Evolutionary conservation across 2,113 vertebrate genomes (phyloP).

Genomic region (Aepyceros melampus): DNA sequence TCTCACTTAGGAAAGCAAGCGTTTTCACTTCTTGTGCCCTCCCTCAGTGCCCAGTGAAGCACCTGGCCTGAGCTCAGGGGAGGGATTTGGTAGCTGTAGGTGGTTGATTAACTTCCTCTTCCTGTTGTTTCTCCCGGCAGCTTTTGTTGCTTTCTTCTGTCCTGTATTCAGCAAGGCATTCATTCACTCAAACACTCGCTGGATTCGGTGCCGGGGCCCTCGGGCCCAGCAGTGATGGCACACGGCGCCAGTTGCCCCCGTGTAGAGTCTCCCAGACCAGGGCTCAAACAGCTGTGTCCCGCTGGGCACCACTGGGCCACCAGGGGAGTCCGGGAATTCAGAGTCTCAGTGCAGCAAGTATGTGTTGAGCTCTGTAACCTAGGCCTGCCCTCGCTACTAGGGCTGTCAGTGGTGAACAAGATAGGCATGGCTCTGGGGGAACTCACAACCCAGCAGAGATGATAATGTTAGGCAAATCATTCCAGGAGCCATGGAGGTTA

Average conservation of each 20-base stretch:
- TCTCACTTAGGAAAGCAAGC: not conserved
- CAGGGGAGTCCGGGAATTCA: not conserved
- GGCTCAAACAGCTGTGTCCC: not conserved
- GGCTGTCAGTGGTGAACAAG: not conserved
- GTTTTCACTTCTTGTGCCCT: not conserved
- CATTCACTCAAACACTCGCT: not conserved
- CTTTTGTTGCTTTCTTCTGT: not conserved
- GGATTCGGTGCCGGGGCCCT: not conserved
- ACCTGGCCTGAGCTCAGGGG: not conserved
- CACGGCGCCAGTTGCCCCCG: accelerated
- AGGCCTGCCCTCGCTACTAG: not conserved
- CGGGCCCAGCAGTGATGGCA: not conserved
- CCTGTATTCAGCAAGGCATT: not conserved
- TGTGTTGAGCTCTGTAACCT: not conserved
- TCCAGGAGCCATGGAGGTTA: not conserved
- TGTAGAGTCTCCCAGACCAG: not conserved
- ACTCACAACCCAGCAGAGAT: not conserved
- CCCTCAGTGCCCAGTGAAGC: not conserved
- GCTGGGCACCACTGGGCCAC: not conserved
- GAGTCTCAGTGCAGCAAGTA: not conserved
- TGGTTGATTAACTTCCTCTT: not conserved
- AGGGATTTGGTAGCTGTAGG: not conserved
- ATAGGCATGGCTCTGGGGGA: not conserved
- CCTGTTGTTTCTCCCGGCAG: not conserved
- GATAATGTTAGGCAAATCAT: not conserved